Conservation (phyloP, 2,113 vertebrate species). For the Brienomyrus longianalis region DNA sequence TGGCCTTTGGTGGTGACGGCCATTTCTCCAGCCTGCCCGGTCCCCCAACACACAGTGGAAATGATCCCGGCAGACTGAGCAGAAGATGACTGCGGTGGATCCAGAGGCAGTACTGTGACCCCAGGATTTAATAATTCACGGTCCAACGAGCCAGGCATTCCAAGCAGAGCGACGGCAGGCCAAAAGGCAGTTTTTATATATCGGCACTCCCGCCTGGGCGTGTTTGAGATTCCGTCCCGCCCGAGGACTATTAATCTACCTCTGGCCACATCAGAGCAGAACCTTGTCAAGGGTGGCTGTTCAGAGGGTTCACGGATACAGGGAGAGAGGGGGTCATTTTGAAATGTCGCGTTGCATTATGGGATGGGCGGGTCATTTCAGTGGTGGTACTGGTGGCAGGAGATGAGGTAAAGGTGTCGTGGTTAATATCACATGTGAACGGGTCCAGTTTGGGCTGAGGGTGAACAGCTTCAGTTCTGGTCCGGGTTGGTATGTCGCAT, state of each 20-base stretch:
- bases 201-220: neutral
- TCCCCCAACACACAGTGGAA: neutral
- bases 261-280: neutral
- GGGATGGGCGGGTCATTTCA: neutral
- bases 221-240: neutral
- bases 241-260: constrained; percentile 2
- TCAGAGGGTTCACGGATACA: neutral
- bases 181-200: neutral
- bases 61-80: neutral
- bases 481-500: neutral
- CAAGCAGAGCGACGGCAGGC: neutral
- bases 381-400: neutral
- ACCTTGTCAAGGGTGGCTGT: neutral
- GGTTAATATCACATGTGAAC: neutral
- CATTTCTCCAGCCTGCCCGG: neutral
- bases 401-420: neutral
- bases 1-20: neutral
- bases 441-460: neutral
- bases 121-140: neutral
- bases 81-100: neutral
- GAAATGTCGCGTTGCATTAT: neutral
- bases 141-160: neutral
- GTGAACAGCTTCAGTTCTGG: neutral
- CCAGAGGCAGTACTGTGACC: neutral
- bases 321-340: neutral